Base-by-base conservation (phyloP, 2,888 invertebrate genomes). In the Himalopsyche japonica region DNA sequence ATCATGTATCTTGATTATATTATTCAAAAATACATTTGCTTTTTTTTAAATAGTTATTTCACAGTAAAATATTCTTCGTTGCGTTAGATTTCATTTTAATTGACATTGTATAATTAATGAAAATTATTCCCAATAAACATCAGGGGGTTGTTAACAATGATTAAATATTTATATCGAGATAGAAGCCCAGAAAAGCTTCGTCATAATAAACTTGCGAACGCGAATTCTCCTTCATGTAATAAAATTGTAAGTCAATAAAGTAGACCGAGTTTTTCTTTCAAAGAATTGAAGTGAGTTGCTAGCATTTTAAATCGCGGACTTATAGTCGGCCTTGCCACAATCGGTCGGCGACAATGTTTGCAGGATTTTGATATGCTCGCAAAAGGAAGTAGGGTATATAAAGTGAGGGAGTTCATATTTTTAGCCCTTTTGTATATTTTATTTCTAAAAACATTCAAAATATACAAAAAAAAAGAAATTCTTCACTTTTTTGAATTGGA, bases 291-390 rank as follows among this genome's bases (percentile, higher is more conserved):
- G 70, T 70, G 70, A 70, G 70, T 70, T 70, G 70, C 24, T 70
- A 30, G 70, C 70, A 70, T 70, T 70, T 70, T 70, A 70, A 70
- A 70, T 70, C 70, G 70, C 70, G 70, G 70, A 70, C 70, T 70
- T 70, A 70, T 27, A 70, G 70, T 70, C 70, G 70, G 70, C 70
- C 70, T 70, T 70, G 70, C 70, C 70, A 70, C 70, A 70, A 70
- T 70, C 70, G 70, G 70, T 70, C 70, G 70, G 70, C 70, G 70
- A 70, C 70, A 70, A 70, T 70, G 70, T 70, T 70, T 70, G 70
- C 70, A 70, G 70, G 70, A 70, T 70, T 70, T 70, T 70, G 70
- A 70, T 70, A 70, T 70, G 70, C 70, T 70, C 70, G 15, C 27
- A 27, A 27, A 70, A 12, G 70, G 27, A 27, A 70, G 27, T 12